Percentiles rank a stretch among this genome's conserved stretches.
Evolutionary conservation across 2,888 invertebrate genomes (phyloP).

Genomic region (Drepana falcataria): DNA sequence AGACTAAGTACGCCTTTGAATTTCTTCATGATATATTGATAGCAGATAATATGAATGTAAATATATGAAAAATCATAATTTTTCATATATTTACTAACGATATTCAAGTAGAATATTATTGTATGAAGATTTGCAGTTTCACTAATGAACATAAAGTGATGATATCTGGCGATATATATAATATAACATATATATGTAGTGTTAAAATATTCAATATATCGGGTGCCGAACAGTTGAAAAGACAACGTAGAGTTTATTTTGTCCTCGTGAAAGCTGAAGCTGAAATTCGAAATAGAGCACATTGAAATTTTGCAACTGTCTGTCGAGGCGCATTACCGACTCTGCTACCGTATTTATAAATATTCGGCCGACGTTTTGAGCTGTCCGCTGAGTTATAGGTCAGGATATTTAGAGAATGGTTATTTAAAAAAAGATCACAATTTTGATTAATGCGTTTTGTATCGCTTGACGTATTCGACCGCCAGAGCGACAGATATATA

Average conservation of each 20-base stretch:
- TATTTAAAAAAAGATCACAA: conserved; percentile 35
- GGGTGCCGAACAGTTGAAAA: conserved; percentile 12
- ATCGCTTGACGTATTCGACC: neutral
- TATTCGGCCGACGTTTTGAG: conserved; percentile 60
- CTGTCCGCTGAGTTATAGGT: conserved; percentile 53
- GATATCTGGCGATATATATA: no score
- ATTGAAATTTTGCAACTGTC: conserved; percentile 78
- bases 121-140: no score
- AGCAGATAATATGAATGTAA: no score
- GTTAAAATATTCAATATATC: neutral
- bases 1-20: no score
- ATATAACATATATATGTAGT: neutral
- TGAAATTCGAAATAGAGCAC: conserved; percentile 66
- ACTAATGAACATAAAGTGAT: no score
- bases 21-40: no score
- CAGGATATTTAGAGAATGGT: conserved; percentile 52
- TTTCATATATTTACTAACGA: no score
- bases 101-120: no score
- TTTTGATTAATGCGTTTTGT: conserved; percentile 17
- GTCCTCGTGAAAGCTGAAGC: conserved; percentile 54
- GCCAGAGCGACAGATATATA: neutral
- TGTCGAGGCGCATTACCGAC: conserved; percentile 63
- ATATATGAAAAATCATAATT: no score
- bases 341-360: conserved; percentile 70
- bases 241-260: conserved; percentile 44